Percentiles rank a stretch among this genome's conserved stretches.
phyloP scores from a whole-genome alignment of 53 echinoderm and acorn worm genomes.

The Antedon mediterranea region DNA sequence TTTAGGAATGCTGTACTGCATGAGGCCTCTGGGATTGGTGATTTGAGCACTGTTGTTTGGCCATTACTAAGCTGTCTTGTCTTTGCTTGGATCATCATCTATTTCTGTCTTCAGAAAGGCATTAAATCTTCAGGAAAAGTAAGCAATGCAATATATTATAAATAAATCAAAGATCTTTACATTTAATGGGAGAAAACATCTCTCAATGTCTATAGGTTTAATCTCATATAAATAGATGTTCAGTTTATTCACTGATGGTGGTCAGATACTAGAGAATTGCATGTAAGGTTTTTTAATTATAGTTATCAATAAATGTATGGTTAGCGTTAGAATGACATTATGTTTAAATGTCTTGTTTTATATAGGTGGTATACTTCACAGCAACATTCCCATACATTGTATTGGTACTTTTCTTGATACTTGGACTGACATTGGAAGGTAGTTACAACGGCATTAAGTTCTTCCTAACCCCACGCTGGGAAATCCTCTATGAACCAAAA shows the following conservation, averaged over 20 bases:
- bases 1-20: slow-evolving; percentile 53
- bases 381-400: slow-evolving; percentile 46
- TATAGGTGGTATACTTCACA: slow-evolving; percentile 16
- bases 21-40: slow-evolving; percentile 50
- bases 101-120: slow-evolving; percentile 55
- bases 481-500: slow-evolving; percentile 24
- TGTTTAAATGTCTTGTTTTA: too few species aligned
- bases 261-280: too few species aligned
- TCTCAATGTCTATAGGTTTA: too few species aligned
- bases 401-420: slow-evolving; percentile 26
- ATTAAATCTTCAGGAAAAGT: slow-evolving; percentile 96
- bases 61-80: slow-evolving; percentile 54
- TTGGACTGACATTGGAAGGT: slow-evolving; percentile 32
- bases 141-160: background rate
- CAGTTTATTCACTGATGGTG: too few species aligned
- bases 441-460: slow-evolving; percentile 31
- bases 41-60: slow-evolving; percentile 63
- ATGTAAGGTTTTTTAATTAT: too few species aligned
- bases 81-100: slow-evolving; percentile 78
- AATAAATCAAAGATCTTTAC: too few species aligned
- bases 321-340: too few species aligned
- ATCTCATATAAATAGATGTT: too few species aligned
- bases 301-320: too few species aligned
- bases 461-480: slow-evolving; percentile 32
- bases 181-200: too few species aligned